Evolutionary conservation across 1,140 invertebrate species (phyloP).

Genomic region (Aricia agestis): DNA sequence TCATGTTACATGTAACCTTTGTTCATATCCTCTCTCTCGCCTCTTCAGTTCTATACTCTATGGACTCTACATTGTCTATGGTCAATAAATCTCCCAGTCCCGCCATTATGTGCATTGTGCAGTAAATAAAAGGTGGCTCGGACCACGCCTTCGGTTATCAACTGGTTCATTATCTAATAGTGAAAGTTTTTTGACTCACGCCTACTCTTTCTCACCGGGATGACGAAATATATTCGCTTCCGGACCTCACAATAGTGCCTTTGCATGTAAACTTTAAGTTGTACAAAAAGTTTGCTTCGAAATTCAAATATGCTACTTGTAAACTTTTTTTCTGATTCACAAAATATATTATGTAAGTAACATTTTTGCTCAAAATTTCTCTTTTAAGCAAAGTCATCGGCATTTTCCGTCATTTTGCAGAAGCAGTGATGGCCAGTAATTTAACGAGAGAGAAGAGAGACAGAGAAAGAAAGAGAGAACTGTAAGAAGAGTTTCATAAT

Average conservation of each 20-base stretch:
- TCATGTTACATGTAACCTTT: too few relatives aligned
- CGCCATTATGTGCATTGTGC: not conserved
- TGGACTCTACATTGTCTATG: not conserved
- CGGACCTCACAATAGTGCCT: not conserved
- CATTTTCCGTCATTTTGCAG: too few relatives aligned
- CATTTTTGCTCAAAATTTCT: too few relatives aligned
- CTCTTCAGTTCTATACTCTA: not conserved
- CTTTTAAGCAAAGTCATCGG: too few relatives aligned
- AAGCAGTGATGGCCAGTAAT: too few relatives aligned
- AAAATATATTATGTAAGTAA: not conserved
- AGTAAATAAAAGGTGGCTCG: not conserved
- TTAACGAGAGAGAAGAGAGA: too few relatives aligned
- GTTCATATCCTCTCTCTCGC: not conserved
- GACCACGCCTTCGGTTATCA: slow-evolving; percentile 8
- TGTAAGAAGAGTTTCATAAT: too few relatives aligned
- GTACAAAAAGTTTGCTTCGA: not conserved
- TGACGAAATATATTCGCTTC: slow-evolving; percentile 21
- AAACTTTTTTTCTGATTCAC: not conserved
- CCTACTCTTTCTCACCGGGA: slow-evolving; percentile 17
- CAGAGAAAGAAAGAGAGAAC: too few relatives aligned
- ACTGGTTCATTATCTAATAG: slow-evolving; percentile 34
- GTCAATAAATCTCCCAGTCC: not conserved
- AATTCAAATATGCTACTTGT: not conserved
- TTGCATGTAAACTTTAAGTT: not conserved
- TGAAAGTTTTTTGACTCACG: slow-evolving; percentile 31